phyloP scores from a whole-genome alignment of 1,140 invertebrate species.

The Hestina assimilis region DNA sequence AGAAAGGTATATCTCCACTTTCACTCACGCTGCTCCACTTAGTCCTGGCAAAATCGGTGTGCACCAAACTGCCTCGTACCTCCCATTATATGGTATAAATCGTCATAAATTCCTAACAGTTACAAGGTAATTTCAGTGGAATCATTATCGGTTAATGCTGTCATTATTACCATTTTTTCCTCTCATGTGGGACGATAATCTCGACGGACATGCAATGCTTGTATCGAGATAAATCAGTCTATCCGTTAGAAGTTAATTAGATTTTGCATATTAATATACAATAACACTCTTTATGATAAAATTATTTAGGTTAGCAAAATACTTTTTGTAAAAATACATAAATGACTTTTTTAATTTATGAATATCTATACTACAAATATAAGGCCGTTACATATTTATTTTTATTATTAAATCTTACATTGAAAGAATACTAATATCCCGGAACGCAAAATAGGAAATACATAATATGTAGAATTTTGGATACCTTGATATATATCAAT shows the following conservation, averaged over 20 bases:
- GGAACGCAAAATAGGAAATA: too few species aligned
- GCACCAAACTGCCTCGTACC: conserved; percentile 42
- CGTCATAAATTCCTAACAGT: conserved; percentile 59
- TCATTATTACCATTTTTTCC: conserved; percentile 55
- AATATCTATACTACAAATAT: too few species aligned
- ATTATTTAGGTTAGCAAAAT: neutral
- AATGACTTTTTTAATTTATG: too few species aligned
- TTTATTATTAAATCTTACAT: too few species aligned
- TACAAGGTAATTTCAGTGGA: conserved; percentile 50
- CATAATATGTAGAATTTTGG: too few species aligned
- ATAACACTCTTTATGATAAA: neutral
- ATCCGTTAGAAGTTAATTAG: neutral
- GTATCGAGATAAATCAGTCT: neutral
- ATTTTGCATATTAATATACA: neutral
- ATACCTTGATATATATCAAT: too few species aligned
- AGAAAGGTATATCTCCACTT: conserved; percentile 61
- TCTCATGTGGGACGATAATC: conserved; percentile 61
- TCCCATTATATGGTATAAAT: conserved; percentile 51
- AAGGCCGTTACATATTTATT: too few species aligned
- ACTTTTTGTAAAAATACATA: too few species aligned
- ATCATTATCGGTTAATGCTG: conserved; percentile 57
- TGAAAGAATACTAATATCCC: too few species aligned
- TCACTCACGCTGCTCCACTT: conserved; percentile 62
- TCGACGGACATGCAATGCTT: conserved; percentile 29
- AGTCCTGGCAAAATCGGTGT: conserved; percentile 51